phyloP scores from a whole-genome alignment of 1,140 invertebrate species.

The Pantala flavescens region DNA sequence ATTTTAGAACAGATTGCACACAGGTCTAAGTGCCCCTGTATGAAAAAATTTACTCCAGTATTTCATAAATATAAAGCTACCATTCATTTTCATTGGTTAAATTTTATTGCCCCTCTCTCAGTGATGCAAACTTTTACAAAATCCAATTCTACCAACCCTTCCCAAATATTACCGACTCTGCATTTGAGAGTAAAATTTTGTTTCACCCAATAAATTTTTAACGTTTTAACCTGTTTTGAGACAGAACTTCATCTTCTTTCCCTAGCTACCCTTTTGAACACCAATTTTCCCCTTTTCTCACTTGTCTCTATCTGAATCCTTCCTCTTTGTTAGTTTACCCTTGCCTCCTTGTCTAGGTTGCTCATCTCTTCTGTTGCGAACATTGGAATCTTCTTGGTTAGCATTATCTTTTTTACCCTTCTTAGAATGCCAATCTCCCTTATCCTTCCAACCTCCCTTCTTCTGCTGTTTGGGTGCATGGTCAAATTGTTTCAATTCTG shows the following conservation, averaged over 20 bases:
- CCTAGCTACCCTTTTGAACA: neutral
- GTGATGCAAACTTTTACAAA: no score
- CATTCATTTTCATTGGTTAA: no score
- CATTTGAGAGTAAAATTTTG: no score
- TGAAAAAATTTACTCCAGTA: no score
- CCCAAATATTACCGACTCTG: no score
- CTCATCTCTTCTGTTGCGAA: neutral
- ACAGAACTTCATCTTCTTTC: neutral
- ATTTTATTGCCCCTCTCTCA: no score
- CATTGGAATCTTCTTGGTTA: neutral
- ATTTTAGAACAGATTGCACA: no score
- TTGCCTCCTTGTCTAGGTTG: neutral
- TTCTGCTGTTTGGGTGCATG: neutral
- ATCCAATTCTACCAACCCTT: no score
- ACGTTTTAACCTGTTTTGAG: no score
- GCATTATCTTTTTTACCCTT: neutral
- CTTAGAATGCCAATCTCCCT: neutral
- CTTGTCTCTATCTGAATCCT: neutral
- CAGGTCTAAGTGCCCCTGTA: no score
- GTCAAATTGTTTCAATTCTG: neutral
- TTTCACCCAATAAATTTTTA: no score
- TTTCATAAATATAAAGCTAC: no score
- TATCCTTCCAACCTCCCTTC: neutral
- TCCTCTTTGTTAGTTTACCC: neutral
- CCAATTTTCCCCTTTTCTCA: neutral